Evolutionary conservation across 35 echinoderm and acorn worm species (phyloP), one percentile per base, ranked within the genome.

Genomic region (Strongylocentrotus purpuratus): DNA sequence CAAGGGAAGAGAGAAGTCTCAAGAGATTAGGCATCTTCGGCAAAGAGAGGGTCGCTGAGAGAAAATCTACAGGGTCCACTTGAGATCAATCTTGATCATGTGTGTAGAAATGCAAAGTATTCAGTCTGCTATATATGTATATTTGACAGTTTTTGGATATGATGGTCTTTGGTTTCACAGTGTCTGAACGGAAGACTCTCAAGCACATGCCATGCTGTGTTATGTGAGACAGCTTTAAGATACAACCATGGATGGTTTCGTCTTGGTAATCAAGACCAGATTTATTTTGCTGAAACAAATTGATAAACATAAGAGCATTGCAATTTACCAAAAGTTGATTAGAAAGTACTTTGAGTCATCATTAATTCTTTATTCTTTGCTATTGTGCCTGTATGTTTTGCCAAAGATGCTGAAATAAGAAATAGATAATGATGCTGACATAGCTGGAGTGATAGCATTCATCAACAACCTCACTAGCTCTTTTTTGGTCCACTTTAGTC

Each of bases 361-460:
- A 93, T 93, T 58, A 32, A 31, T 93, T 93, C 48, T 93, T 93
- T 58, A 93, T 47, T 58, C 91, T 93, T 93, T 93, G 91, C 45
- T 93, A 46, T 58, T 93, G 91, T 93, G 91, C 91, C 91, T 93
- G 91, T 58, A 46, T 93, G 87, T 28, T 48, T 93, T 93, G 91
- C 91, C 91, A 93, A 93, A 93, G 91, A 93, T 93, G 17, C 91
- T 93, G 47, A 93, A 93, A 93, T 93, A 93, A 93, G 2, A 58
- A 58, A 92, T 12, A 4, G 20, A 41, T 41, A 41, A 89, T 41
- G 45, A 18, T 33, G 45, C 87, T 12, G 45, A 46, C 33, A 89
- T 89, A 41, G 22, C 32, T 41, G 32, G 87, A 45, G 33, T 89
- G 11, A 46, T 46, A 78, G 65, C 87, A 35, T 20, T 7, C n/a